A percentile compares a stretch with the other conserved stretches of the same genome.
Evolutionary conservation across 2,888 invertebrate species (phyloP).

Genomic region (Sialis lutaria): DNA sequence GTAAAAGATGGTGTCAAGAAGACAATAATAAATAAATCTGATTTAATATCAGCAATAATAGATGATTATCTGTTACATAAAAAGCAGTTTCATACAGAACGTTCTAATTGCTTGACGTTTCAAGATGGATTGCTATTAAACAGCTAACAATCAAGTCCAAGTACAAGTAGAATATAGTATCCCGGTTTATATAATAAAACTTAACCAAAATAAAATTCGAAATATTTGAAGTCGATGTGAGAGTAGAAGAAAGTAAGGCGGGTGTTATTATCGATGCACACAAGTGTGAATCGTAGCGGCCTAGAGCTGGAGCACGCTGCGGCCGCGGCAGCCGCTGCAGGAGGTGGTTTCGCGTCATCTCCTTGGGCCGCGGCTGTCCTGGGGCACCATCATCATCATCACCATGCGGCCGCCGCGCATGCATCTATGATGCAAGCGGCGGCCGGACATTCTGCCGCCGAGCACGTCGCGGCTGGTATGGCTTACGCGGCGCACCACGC

Average conservation of each 20-base stretch:
- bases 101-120: no score
- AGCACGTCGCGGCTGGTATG: conserved; percentile 42
- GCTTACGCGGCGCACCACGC: conserved; percentile 27
- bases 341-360: conserved; percentile 54
- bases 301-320: conserved; percentile 60
- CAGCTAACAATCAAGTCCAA: no score
- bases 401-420: conserved; percentile 25
- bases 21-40: no score
- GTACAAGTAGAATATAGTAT: no score
- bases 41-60: no score
- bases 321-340: conserved; percentile 58
- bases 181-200: no score
- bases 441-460: conserved; percentile 22
- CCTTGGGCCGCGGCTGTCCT: conserved; percentile 59
- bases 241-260: background rate
- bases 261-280: conserved; percentile 4
- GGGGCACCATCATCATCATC: conserved; percentile 31
- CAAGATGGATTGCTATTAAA: no score
- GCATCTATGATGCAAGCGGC: conserved; percentile 28
- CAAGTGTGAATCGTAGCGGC: conserved; percentile 18
- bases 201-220: no score
- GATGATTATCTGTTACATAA: no score
- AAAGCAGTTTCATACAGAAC: no score
- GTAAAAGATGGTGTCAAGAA: no score
- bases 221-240: no score